phyloP scores from a whole-genome alignment of 2,888 invertebrate genomes.

The Schrankia costaestrigalis region DNA sequence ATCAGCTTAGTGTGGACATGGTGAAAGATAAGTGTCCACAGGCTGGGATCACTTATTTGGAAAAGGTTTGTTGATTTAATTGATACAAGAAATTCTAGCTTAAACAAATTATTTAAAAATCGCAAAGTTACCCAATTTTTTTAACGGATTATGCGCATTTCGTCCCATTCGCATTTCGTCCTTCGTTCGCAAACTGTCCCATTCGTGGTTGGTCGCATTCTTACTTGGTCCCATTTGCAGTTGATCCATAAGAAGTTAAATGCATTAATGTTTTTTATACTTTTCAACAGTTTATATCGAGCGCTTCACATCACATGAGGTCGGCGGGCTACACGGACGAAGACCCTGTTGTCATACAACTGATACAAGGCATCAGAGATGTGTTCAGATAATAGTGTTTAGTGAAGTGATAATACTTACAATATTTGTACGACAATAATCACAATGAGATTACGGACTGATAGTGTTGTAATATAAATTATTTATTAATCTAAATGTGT shows the following conservation, averaged over 20 bases:
- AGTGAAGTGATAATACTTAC: no score
- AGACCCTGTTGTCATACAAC: constrained; percentile 41
- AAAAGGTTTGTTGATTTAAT: constrained; percentile 65
- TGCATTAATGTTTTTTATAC: not conserved
- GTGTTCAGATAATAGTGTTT: constrained; percentile 49
- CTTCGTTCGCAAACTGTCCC: no score
- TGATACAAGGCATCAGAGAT: constrained; percentile 54
- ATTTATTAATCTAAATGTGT: no score
- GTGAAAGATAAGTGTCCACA: constrained; percentile 71
- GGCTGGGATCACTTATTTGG: constrained; percentile 72
- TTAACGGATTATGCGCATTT: no score
- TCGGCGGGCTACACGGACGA: constrained; percentile 60
- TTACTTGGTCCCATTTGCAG: not conserved
- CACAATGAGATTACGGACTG: no score
- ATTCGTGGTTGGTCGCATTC: no score
- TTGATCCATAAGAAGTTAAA: not conserved
- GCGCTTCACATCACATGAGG: constrained; percentile 74
- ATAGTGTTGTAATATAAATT: no score
- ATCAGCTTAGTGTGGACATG: constrained; percentile 59
- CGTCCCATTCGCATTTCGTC: no score
- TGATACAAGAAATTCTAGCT: no score
- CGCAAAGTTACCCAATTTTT: no score
- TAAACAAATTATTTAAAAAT: no score
- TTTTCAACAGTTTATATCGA: constrained; percentile 72
- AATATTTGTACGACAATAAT: no score